phyloP scores from a whole-genome alignment of 92 coral and sea anemone species.

The Siderastrea siderea region DNA sequence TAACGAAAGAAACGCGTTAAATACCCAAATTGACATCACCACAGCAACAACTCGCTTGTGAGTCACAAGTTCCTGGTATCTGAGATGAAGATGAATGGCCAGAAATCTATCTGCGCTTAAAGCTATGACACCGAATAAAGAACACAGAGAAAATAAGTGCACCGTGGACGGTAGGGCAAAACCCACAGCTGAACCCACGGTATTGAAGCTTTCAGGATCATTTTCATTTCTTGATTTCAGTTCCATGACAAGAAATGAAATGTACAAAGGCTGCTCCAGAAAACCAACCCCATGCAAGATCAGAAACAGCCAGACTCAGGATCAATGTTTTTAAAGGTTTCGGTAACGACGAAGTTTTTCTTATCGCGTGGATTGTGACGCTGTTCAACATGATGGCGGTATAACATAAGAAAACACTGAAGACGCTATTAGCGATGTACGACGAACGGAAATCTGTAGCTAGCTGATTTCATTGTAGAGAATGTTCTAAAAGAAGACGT shows the following conservation, averaged over 20 bases:
- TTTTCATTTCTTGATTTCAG: background rate
- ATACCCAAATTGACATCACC: background rate
- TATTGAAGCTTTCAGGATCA: no score
- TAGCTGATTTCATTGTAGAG: no score
- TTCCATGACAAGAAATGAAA: background rate
- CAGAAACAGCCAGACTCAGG: no score
- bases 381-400: no score
- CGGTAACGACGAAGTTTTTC: no score
- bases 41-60: conserved; percentile 14
- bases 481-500: no score
- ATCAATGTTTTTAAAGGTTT: background rate
- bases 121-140: no score
- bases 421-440: no score
- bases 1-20: background rate
- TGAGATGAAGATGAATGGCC: conserved; percentile 6
- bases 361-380: no score
- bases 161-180: background rate
- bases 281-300: background rate
- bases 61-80: conserved; percentile 28
- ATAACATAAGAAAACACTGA: no score
- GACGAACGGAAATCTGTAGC: no score
- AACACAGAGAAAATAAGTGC: background rate
- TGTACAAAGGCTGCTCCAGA: background rate
- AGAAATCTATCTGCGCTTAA: no score
- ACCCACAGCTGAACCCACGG: background rate